phyloP scores from a whole-genome alignment of 2,797 vertebrate genomes.

The Gymnoscopelus microlampas region DNA sequence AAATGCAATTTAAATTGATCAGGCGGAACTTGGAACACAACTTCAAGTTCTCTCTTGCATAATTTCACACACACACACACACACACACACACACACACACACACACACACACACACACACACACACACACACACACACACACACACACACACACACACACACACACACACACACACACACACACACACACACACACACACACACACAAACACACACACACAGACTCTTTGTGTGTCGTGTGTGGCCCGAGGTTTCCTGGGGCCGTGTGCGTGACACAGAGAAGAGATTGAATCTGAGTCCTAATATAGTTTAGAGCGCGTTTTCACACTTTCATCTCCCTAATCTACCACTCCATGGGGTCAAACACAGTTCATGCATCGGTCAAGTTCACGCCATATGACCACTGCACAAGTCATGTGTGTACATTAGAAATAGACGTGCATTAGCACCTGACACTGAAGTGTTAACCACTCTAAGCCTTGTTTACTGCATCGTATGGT shows the following conservation, averaged over 20 bases:
- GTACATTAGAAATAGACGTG: background rate
- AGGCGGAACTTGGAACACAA: slow-evolving; percentile 9
- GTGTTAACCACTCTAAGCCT: too few relatives aligned
- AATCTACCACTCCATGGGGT: slow-evolving; percentile 46
- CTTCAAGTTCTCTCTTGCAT: slow-evolving; percentile 9
- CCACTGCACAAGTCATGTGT: background rate
- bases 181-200: background rate
- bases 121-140: background rate
- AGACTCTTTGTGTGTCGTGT: slow-evolving; percentile 49
- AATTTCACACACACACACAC: background rate
- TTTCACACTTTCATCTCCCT: slow-evolving; percentile 43
- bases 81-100: background rate
- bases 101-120: background rate
- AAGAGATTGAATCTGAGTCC: slow-evolving; percentile 39
- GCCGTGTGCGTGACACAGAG: slow-evolving; percentile 37
- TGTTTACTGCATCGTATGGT: too few relatives aligned
- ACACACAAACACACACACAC: background rate
- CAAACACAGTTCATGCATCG: slow-evolving; percentile 47
- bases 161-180: slow-evolving; percentile 1
- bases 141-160: background rate
- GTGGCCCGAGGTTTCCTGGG: background rate
- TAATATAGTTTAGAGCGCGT: slow-evolving; percentile 44
- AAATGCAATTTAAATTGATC: slow-evolving; percentile 26
- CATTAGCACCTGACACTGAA: too few relatives aligned
- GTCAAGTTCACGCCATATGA: slow-evolving; percentile 8